Conservation (phyloP, 2,113 vertebrate genomes). For the Lamprologus callipterus region DNA sequence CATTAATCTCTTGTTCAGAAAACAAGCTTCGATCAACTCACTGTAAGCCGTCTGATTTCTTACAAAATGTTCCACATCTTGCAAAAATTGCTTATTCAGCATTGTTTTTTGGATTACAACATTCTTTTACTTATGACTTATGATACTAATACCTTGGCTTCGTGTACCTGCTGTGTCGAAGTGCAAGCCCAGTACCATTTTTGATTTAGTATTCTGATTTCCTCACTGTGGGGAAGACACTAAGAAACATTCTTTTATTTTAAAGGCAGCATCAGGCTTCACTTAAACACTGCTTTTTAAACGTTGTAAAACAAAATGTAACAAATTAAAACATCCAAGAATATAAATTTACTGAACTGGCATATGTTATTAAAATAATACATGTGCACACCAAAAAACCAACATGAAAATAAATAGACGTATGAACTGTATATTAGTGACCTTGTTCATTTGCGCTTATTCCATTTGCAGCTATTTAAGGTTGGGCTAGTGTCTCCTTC, state of each 20-base stretch:
- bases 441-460: neutral
- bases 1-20: neutral
- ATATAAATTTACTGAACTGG: neutral
- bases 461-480: neutral
- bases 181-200: neutral
- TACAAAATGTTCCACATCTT: neutral
- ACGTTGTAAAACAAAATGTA: neutral
- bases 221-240: neutral
- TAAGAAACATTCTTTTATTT: neutral
- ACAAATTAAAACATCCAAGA: neutral
- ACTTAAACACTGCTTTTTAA: neutral
- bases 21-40: neutral
- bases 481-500: neutral
- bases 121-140: neutral
- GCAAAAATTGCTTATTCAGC: neutral
- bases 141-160: neutral
- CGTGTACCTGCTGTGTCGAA: neutral
- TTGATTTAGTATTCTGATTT: neutral
- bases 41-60: neutral
- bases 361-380: neutral
- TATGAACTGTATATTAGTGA: neutral
- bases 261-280: neutral
- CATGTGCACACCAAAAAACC: accelerated
- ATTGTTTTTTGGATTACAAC: neutral
- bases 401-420: accelerated